Evolutionary conservation across 2,797 vertebrate species (phyloP).

Genomic region (Rhinophrynus dorsalis): DNA sequence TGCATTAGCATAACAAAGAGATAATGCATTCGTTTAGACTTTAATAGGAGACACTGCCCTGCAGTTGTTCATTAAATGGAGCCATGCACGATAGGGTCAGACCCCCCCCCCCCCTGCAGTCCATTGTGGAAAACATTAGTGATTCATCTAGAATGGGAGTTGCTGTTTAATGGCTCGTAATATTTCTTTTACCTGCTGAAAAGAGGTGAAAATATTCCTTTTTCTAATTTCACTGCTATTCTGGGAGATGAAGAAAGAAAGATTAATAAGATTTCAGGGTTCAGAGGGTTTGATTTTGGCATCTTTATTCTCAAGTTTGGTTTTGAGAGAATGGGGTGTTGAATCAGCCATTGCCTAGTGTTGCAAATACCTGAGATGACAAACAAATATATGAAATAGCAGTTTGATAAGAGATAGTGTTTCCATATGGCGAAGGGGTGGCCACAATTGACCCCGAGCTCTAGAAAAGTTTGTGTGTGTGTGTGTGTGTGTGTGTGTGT

Average conservation of each 20-base stretch:
- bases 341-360: no score
- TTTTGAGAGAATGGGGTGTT: no score
- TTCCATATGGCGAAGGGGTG: no score
- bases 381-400: no score
- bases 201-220: background rate
- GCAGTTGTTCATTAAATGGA: slow-evolving; percentile 53
- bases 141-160: background rate
- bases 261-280: background rate
- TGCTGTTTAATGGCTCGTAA: slow-evolving; percentile 33
- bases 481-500: no score
- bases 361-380: no score
- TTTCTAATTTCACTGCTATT: slow-evolving; percentile 4
- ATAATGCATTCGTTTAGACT: slow-evolving; percentile 59
- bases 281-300: no score
- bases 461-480: no score
- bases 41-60: slow-evolving; percentile 57
- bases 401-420: no score
- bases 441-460: no score
- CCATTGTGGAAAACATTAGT: slow-evolving; percentile 10
- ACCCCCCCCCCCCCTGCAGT: background rate
- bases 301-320: no score
- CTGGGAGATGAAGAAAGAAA: background rate
- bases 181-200: slow-evolving; percentile 23
- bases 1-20: slow-evolving; percentile 78
- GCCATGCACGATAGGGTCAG: slow-evolving; percentile 40